These are phyloP conservation scores for Portevinia maculata DNA, from an alignment of 2,888 invertebrate genomes.

Conservation along the genomic window DNA sequence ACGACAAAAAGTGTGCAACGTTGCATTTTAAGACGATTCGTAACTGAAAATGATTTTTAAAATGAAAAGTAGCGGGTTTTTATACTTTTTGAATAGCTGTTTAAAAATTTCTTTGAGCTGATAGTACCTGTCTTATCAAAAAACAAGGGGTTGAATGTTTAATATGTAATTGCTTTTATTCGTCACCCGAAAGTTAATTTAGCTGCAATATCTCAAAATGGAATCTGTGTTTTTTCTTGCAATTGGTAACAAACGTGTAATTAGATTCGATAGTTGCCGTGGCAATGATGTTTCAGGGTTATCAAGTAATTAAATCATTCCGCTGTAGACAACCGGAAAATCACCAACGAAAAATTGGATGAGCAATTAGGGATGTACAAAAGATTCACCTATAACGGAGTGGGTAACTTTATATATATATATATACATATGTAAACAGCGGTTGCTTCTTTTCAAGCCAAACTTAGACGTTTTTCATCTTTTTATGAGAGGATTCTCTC, in stretches of 20 bases:
- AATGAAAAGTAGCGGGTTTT: background rate
- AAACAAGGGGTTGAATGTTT: slow-evolving; percentile 37
- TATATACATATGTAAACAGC: too few relatives aligned
- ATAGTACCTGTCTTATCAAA: slow-evolving; percentile 39
- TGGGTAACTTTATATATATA: too few relatives aligned
- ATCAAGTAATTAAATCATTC: background rate
- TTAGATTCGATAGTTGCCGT: slow-evolving; percentile 9
- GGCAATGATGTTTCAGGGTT: background rate
- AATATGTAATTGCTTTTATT: slow-evolving; percentile 52
- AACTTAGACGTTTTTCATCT: too few relatives aligned
- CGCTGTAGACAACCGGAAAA: background rate
- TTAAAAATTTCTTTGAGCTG: slow-evolving; percentile 18
- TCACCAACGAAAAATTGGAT: background rate
- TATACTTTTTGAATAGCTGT: slow-evolving; percentile 30
- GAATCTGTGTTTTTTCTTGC: slow-evolving; percentile 33
- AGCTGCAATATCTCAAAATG: slow-evolving; percentile 31
- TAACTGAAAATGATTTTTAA: slow-evolving; percentile 6
- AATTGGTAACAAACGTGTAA: slow-evolving; percentile 10
- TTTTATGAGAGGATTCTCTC: too few relatives aligned
- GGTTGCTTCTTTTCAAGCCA: too few relatives aligned
- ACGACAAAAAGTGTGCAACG: slow-evolving; percentile 21
- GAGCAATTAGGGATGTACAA: background rate
- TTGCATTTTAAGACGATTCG: slow-evolving; percentile 45
- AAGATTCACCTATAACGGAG: too few relatives aligned
- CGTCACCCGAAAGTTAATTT: background rate